Percentiles rank a stretch among this genome's conserved stretches.
Conservation (phyloP, 2,113 vertebrate genomes). For the Suncus etruscus region DNA sequence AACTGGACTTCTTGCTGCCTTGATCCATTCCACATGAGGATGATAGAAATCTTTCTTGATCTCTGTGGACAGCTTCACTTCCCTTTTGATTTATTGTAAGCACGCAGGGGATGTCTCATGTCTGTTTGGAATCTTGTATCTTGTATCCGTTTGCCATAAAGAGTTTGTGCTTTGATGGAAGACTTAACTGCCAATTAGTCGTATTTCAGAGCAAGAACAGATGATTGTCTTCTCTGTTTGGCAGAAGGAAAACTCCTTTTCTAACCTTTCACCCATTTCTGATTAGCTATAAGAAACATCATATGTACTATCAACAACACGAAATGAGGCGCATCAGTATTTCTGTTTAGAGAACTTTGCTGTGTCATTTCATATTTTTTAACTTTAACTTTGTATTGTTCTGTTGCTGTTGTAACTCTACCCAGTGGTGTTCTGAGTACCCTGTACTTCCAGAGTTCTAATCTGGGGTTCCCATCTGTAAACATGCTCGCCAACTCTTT, state of each 20-base stretch:
- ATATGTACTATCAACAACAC: neutral
- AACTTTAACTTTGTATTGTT: no score
- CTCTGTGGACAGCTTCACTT: neutral
- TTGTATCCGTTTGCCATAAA: no score
- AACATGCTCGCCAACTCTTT: no score
- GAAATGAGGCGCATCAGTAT: neutral
- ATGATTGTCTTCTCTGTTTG: neutral
- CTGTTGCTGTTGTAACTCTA: no score
- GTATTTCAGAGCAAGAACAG: slow-evolving; percentile 2
- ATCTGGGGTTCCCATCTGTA: no score
- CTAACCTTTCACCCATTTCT: neutral
- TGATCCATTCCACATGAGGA: slow-evolving; percentile 11
- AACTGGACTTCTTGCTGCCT: neutral
- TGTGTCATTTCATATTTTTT: slow-evolving; percentile 10
- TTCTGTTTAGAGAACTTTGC: neutral
- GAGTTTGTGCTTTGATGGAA: neutral
- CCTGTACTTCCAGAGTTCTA: no score
- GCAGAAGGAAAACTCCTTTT: neutral
- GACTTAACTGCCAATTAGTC: neutral
- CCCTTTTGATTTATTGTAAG: neutral
- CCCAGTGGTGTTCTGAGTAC: no score
- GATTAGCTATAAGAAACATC: neutral
- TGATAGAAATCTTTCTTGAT: neutral
- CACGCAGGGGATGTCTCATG: neutral
- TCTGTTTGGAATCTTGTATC: neutral